Evolutionary conservation across 2,888 invertebrate genomes (phyloP), one percentile per base, ranked within the genome.

Genomic region (Lycophotia porphyrea): DNA sequence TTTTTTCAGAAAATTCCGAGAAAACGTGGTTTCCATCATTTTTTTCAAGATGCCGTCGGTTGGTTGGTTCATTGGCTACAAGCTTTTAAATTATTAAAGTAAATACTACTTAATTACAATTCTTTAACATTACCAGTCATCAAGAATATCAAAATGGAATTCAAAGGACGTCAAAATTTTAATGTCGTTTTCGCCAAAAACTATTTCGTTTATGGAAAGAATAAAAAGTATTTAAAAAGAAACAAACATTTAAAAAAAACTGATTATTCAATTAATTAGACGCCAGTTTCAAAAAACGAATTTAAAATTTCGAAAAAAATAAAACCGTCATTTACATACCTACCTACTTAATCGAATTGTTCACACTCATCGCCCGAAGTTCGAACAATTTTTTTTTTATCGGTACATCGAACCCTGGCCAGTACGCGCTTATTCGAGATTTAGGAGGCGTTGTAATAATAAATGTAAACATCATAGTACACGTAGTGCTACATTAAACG

Each of bases 401-500:
- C 31, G 55, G 82, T 77, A 71, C 85, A 68, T 68, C 71, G 85
- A 82, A 76, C 82, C 60, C 78, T 55, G 61, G 47, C 58, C 58
- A 69, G 34, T 65, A 34, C 24, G 34, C 63, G 72, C 67, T 84
- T 81, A 82, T 73, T 73, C 31, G 52, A 82, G 78, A 78, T 85
- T 82, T 85, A 85, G 73, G 68, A 82, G 71, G 71, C 73, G 74
- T 78, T 82, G 73, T 85, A 71, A 83, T 73, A 85, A 85, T 52
- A 85, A 71, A 77, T 71, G 78, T 85, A 82, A 82, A 85, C 83
- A 83, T 39, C 27, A 85, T 85, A 85, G 82, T 78, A 77, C 71
- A 77, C 82, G 44, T 71, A 74, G 61, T 85, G 61, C 60, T 68
- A 81, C 82, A 82, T 82, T 83, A 82, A 82, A 82, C 82, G 68